Percentiles rank a stretch among this genome's conserved stretches.
phyloP scores from a whole-genome alignment of 1,140 invertebrate genomes.

The Dendroctonus valens region DNA sequence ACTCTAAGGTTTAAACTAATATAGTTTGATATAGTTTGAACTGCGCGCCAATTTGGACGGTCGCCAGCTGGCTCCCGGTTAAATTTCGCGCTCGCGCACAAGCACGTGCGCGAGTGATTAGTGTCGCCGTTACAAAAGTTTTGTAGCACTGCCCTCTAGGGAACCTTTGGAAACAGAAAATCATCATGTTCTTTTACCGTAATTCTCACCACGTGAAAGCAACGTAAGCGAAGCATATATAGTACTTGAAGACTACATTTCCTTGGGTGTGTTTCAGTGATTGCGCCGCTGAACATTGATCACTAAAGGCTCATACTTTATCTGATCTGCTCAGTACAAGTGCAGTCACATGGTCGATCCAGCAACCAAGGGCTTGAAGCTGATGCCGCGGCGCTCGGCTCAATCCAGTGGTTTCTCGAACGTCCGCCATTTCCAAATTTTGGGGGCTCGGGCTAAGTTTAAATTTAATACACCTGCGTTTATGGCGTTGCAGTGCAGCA shows the following conservation, averaged over 20 bases:
- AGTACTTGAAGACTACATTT: constrained; percentile 7
- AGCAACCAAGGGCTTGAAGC: constrained; percentile 58
- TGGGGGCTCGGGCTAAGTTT: constrained; percentile 34
- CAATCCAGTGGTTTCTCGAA: constrained; percentile 34
- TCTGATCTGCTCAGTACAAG: constrained; percentile 64
- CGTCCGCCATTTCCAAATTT: constrained; percentile 41
- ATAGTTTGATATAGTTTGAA: no score
- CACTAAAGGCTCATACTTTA: constrained; percentile 55
- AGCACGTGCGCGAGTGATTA: no score
- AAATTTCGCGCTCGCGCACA: no score
- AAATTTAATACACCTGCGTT: constrained; percentile 34
- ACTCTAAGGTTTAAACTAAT: no score
- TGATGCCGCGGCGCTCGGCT: constrained; percentile 51
- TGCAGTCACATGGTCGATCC: constrained; percentile 55
- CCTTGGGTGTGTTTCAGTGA: constrained; percentile 63
- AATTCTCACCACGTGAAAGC: no score
- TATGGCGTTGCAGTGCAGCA: constrained; percentile 26
- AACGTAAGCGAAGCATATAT: constrained; percentile 32
- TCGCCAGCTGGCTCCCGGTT: no score
- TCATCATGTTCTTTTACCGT: no score
- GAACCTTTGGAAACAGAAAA: no score
- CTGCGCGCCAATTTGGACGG: no score
- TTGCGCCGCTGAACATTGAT: constrained; percentile 67
- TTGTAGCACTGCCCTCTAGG: no score
- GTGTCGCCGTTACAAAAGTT: no score